Percentiles rank a stretch among this genome's conserved stretches.
Evolutionary conservation across 2,797 vertebrate genomes (phyloP).

Genomic region (Cossypha heuglini): DNA sequence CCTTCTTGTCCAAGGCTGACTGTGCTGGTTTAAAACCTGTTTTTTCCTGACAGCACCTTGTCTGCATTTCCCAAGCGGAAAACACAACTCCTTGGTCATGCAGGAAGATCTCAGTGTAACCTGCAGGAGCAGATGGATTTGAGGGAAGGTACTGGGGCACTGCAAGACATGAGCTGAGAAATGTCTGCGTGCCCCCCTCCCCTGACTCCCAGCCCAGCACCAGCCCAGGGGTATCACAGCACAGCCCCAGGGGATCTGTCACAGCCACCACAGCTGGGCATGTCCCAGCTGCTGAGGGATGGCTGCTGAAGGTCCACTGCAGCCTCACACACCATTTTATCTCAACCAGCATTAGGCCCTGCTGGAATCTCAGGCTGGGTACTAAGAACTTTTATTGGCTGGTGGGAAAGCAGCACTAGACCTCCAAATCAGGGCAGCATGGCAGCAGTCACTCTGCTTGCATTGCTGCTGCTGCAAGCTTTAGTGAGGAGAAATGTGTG

Average conservation of each 20-base stretch:
- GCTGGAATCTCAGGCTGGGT: neutral
- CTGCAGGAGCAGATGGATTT: neutral
- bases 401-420: neutral
- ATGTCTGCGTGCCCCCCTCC: rapidly evolving
- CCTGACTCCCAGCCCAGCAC: neutral
- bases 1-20: neutral
- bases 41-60: neutral
- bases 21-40: neutral
- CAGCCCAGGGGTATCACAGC: rapidly evolving
- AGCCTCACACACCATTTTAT: neutral
- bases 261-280: neutral
- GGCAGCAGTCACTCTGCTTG: neutral
- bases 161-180: neutral
- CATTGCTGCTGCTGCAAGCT: neutral
- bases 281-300: neutral
- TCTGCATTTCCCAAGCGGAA: neutral
- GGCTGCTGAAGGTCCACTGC: neutral
- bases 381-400: neutral
- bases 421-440: rapidly evolving
- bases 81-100: neutral
- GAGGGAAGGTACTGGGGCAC: neutral
- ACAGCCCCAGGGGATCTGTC: rapidly evolving
- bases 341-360: neutral
- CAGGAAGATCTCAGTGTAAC: neutral
- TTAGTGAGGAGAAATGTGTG: neutral